Percentiles rank a stretch among this genome's conserved stretches.
Evolutionary conservation across 2,797 vertebrate species (phyloP).

Genomic region (Falco rusticolus): DNA sequence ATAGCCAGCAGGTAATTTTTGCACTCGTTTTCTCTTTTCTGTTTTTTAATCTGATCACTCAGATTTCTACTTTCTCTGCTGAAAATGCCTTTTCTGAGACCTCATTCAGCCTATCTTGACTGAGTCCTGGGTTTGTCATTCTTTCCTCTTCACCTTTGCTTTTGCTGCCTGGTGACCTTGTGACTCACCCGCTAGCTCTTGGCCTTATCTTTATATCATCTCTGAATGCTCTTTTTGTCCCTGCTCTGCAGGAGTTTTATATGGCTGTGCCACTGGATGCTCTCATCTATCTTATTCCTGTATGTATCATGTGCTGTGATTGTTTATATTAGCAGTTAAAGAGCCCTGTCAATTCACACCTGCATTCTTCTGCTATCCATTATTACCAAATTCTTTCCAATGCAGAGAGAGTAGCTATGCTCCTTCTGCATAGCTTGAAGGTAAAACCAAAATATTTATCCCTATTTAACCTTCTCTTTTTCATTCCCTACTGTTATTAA

Average conservation of each 20-base stretch:
- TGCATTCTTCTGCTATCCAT: neutral
- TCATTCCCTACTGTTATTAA: conserved; percentile 12
- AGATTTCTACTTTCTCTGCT: neutral
- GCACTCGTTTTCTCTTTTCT: neutral
- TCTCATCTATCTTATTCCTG: neutral
- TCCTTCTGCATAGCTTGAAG: neutral
- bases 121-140: neutral
- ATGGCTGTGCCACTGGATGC: neutral
- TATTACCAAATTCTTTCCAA: neutral
- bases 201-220: neutral
- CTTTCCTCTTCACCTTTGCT: neutral
- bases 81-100: neutral
- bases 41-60: neutral
- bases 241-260: neutral
- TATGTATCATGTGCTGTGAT: neutral
- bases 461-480: conserved; percentile 35
- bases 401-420: neutral
- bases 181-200: neutral
- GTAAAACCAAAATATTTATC: conserved; percentile 29
- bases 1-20: neutral
- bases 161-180: neutral
- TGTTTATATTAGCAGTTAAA: conserved; percentile 16
- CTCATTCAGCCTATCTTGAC: neutral
- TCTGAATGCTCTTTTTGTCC: conserved; percentile 1
- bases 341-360: neutral